phyloP scores from a whole-genome alignment of 2,888 invertebrate species.

The Meiosimyza decipiens region DNA sequence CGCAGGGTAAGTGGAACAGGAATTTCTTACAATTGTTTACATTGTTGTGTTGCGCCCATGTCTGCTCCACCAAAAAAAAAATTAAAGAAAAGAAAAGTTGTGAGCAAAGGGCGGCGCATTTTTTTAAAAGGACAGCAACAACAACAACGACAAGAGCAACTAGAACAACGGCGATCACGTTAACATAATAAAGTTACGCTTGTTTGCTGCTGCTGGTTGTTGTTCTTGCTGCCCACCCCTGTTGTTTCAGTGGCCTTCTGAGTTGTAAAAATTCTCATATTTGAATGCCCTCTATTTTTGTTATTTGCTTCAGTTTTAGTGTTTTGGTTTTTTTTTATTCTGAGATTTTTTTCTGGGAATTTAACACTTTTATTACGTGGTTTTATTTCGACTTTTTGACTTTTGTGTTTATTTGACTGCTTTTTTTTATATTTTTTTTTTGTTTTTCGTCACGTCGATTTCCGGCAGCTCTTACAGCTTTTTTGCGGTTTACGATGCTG shows the following conservation, averaged over 20 bases:
- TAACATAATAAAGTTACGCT: neutral
- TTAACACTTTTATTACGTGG: neutral
- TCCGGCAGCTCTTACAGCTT: neutral
- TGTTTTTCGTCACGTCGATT: neutral
- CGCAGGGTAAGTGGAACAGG: constrained; percentile 82
- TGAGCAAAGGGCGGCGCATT: neutral
- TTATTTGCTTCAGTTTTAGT: too few species aligned
- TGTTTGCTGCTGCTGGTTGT: neutral
- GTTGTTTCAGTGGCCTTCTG: too few species aligned
- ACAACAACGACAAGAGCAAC: too few species aligned
- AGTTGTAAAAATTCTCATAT: too few species aligned
- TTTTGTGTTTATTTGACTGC: neutral
- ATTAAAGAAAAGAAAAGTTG: too few species aligned
- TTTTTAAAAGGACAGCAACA: neutral
- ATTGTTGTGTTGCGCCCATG: too few species aligned
- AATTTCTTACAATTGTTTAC: neutral
- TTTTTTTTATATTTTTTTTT: too few species aligned
- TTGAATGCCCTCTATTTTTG: too few species aligned
- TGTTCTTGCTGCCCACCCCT: neutral
- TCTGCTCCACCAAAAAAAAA: too few species aligned
- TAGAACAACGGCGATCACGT: neutral
- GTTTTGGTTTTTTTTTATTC: too few species aligned
- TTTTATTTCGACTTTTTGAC: neutral
- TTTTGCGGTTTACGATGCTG: neutral
- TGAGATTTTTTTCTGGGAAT: neutral